Evolutionary conservation across 2,888 invertebrate genomes (phyloP).

Genomic region (Lepidochrysops patricia): DNA sequence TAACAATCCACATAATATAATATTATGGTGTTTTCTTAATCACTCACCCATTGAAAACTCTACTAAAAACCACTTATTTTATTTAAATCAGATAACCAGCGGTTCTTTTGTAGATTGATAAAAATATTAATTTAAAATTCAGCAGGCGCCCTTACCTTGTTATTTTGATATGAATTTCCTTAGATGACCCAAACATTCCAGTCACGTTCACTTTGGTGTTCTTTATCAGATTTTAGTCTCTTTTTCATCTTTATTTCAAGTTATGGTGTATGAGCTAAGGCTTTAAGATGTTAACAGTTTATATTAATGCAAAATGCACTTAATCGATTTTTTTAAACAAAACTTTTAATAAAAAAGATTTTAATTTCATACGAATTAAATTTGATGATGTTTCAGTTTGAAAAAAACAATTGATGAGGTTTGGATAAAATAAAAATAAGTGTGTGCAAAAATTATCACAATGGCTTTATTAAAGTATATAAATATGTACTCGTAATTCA

Average conservation of each 20-base stretch:
- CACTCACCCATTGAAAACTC: neutral
- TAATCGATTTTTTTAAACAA: neutral
- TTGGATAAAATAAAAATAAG: slow-evolving; percentile 40
- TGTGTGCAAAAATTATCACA: slow-evolving; percentile 71
- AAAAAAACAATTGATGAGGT: slow-evolving; percentile 13
- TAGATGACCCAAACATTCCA: slow-evolving; percentile 39
- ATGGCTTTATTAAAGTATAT: slow-evolving; percentile 75
- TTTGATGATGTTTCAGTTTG: neutral
- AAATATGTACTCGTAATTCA: slow-evolving; percentile 74
- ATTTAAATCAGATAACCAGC: slow-evolving; percentile 17
- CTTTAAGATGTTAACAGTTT: neutral
- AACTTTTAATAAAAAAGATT: neutral
- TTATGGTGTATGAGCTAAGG: slow-evolving; percentile 1
- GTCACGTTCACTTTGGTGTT: slow-evolving; percentile 49
- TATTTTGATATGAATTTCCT: slow-evolving; percentile 51
- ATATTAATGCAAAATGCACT: neutral
- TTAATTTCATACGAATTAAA: neutral
- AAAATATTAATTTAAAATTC: slow-evolving; percentile 49
- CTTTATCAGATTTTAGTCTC: slow-evolving; percentile 52
- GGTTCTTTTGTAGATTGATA: slow-evolving; percentile 23
- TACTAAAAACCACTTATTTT: slow-evolving; percentile 11
- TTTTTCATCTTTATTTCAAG: slow-evolving; percentile 19
- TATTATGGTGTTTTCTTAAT: neutral
- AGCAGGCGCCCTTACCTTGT: slow-evolving; percentile 37
- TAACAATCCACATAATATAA: neutral